Conservation (phyloP, 1,140 invertebrate species). For the Diorhabda sublineata region DNA sequence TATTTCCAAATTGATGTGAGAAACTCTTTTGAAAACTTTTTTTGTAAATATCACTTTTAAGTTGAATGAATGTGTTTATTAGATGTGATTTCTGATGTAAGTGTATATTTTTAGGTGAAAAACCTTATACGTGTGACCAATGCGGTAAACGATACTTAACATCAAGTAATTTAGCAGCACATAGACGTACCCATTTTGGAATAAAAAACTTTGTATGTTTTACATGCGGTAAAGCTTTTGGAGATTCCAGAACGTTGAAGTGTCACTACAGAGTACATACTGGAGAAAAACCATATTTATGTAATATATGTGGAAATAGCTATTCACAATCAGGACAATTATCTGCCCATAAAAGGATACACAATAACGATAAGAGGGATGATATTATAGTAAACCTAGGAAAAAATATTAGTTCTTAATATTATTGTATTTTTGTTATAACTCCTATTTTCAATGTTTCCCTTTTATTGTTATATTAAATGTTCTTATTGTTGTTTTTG, state of each 20-base stretch:
- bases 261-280: constrained; percentile 52
- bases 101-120: constrained; percentile 37
- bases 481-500: no score
- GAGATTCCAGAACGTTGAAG: constrained; percentile 52
- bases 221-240: constrained; percentile 52
- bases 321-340: constrained; percentile 42
- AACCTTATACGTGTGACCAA: constrained; percentile 52
- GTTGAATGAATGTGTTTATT: background rate
- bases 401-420: no score
- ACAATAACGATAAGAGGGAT: constrained; percentile 10
- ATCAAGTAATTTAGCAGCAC: constrained; percentile 52
- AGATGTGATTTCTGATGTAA: background rate
- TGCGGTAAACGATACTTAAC: constrained; percentile 52
- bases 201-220: constrained; percentile 52
- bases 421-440: no score
- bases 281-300: constrained; percentile 43
- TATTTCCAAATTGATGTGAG: no score
- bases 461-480: no score
- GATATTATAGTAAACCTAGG: background rate
- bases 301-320: constrained; percentile 36
- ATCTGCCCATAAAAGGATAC: constrained; percentile 37
- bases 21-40: no score
- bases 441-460: no score
- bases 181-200: constrained; percentile 52
- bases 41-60: no score